These are phyloP conservation scores for Zonotrichia leucophrys DNA, from an alignment of 2,113 vertebrate genomes.

Conservation along the genomic window DNA sequence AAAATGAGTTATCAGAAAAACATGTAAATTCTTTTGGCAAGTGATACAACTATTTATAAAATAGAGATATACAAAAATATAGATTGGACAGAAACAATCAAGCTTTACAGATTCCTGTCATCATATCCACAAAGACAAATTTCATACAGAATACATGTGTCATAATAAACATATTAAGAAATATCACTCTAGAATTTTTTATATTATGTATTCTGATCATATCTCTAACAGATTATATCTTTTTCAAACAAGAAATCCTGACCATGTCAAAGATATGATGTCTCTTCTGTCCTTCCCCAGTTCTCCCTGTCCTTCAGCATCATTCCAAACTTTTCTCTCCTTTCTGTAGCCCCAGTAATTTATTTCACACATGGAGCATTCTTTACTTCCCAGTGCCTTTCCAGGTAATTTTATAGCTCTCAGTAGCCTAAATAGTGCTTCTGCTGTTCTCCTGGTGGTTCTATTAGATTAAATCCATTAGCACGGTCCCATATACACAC, in stretches of 20 bases:
- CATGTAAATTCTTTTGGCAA: not conserved
- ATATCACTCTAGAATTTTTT: not conserved
- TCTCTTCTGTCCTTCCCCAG: not conserved
- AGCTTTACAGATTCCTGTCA: not conserved
- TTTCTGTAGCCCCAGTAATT: not conserved
- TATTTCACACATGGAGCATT: not conserved
- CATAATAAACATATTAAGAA: not conserved
- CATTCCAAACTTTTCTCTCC: not conserved
- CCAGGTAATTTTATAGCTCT: not conserved
- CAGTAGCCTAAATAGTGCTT: not conserved
- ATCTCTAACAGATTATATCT: not conserved
- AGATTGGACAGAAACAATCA: not conserved
- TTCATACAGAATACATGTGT: not conserved
- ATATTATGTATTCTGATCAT: not conserved
- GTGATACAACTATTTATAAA: not conserved
- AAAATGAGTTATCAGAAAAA: not conserved
- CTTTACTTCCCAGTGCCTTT: not conserved
- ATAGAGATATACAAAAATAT: not conserved
- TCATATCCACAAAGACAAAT: not conserved
- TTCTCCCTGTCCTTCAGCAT: not conserved
- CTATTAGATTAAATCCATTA: slow-evolving; percentile 16
- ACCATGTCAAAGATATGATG: not conserved
- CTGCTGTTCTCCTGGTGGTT: not conserved
- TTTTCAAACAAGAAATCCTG: not conserved
- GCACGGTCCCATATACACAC: not conserved